Evolutionary conservation across 2,113 vertebrate species (phyloP).

Genomic region (Thinocorus orbignyianus): DNA sequence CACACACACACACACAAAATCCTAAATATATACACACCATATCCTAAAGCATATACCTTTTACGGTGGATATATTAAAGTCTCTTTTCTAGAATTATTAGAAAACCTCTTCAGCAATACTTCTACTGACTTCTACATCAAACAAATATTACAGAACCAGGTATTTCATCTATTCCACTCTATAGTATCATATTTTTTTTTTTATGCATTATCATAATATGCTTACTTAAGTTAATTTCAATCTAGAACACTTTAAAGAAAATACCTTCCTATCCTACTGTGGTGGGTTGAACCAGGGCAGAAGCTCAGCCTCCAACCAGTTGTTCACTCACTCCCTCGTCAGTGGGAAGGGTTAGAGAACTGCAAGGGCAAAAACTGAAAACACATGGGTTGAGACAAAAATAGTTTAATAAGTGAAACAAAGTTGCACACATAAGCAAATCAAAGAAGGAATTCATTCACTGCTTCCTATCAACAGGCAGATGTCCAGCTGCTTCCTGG

Average conservation of each 20-base stretch:
- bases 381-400: not conserved
- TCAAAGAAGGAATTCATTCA: not conserved
- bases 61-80: not conserved
- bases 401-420: not conserved
- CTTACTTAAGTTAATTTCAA: not conserved
- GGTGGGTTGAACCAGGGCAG: not conserved
- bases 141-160: not conserved
- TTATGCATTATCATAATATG: not conserved
- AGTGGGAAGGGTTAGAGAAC: not conserved
- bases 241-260: not conserved
- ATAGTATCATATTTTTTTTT: not conserved
- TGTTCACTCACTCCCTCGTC: fast-evolving
- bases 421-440: not conserved
- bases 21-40: too few species aligned
- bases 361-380: not conserved
- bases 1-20: too few species aligned
- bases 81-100: not conserved
- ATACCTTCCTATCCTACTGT: not conserved
- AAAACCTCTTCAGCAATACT: not conserved
- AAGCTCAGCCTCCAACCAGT: not conserved
- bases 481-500: not conserved
- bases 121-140: not conserved
- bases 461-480: not conserved
- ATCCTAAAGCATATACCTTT: not conserved
- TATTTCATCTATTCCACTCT: not conserved